Percentiles rank a stretch among this genome's conserved stretches.
These are phyloP conservation scores for Nixonia krombeini DNA, from an alignment of 1,140 invertebrate genomes.

Conservation along the genomic window DNA sequence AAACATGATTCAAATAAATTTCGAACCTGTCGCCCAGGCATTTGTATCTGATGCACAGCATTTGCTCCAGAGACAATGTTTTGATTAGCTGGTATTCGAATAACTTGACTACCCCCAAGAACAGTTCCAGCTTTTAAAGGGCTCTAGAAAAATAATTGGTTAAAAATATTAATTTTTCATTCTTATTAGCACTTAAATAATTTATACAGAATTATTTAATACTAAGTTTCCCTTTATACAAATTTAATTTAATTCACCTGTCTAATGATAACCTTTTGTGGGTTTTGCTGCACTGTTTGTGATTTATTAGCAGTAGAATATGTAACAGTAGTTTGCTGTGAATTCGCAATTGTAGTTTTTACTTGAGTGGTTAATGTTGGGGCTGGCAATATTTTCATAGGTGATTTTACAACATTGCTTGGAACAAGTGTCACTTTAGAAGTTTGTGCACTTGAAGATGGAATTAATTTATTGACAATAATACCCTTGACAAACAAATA, in stretches of 20 bases:
- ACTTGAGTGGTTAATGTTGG: conserved; percentile 69
- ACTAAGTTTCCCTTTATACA: no score
- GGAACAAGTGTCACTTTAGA: conserved; percentile 66
- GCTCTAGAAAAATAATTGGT: conserved; percentile 55
- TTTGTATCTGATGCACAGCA: conserved; percentile 80
- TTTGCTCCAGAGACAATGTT: conserved; percentile 67
- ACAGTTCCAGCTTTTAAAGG: conserved; percentile 66
- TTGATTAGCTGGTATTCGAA: conserved; percentile 75
- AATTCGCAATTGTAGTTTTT: conserved; percentile 58
- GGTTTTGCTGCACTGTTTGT: conserved; percentile 69
- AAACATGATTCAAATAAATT: conserved; percentile 26
- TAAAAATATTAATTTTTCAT: conserved; percentile 2
- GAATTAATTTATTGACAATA: conserved; percentile 70
- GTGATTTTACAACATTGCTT: conserved; percentile 73
- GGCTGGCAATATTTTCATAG: conserved; percentile 80
- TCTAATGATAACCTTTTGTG: conserved; percentile 75
- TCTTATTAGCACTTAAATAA: conserved; percentile 7
- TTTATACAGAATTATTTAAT: conserved; percentile 52
- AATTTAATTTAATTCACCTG: conserved; percentile 69
- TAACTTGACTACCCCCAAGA: conserved; percentile 73
- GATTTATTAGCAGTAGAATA: conserved; percentile 60
- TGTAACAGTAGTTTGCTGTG: conserved; percentile 49
- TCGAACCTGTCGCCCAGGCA: conserved; percentile 78
- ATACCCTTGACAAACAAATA: conserved; percentile 62
- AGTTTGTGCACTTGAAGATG: conserved; percentile 62